Base-by-base conservation (phyloP, 1,140 invertebrate species). In the Odontomachus brunneus region DNA sequence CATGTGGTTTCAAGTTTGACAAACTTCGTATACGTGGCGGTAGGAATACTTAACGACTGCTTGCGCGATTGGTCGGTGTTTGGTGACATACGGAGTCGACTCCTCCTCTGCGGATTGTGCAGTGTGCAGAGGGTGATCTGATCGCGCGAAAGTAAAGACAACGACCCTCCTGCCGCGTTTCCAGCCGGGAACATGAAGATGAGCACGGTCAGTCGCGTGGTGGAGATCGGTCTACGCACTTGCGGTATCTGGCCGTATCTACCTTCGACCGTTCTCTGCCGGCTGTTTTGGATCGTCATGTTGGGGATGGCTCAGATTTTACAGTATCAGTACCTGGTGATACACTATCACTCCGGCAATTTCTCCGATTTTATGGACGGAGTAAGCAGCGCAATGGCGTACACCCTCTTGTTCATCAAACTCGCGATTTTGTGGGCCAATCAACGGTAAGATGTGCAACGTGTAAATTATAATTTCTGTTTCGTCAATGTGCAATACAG, bases 361-460 rank as follows among this genome's bases (percentile, higher is more conserved):
- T 48, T 87, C n/a, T 11, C 57, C 2, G n/a, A 86, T 2, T 48
- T 88, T 0, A 59, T 86, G 63, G 85, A 88, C 3, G 15, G 82
- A 11, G 24, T 88, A 2, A 82, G 85, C 29, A 81, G 62, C 11
- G 15, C 62, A 2, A 12, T 88, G 19, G 19, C 82, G 0, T 84
- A 75, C 3, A 80, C 11, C 14, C n/a, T 88, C 0, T 3, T 86
- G 2, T 75, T 17, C 11, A 53, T 88, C 9, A 88, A 84, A 65
- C 49, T 86, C 29, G 17, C 24, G 15, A 81, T 59, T 24, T 69
- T 88, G 1, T 88, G 86, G 82, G 15, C 2, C 0, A 88, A 88
- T 49, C 67, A 67, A 22, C 29, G 75, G 82, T 88, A 80, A 83
- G 59, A 33, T 12, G 22, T 38, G n/a, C n/a, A 4, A 22, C 53